Evolutionary conservation across 2,797 vertebrate species (phyloP).

Genomic region (Helicolenus hilgendorfi): DNA sequence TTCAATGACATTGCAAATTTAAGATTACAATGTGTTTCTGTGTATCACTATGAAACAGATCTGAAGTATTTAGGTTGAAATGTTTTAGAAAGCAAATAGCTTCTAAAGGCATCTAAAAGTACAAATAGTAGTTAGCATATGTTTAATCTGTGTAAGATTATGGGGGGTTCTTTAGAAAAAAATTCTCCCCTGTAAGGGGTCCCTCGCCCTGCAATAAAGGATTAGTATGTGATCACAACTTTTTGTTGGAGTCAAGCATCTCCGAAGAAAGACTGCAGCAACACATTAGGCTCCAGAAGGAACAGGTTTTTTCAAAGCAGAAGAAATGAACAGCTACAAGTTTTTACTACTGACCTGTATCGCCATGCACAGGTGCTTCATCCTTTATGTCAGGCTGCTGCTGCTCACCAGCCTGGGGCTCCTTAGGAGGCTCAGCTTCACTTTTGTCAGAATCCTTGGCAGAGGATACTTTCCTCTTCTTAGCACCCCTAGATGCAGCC

Average conservation of each 20-base stretch:
- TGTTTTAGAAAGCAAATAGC: no score
- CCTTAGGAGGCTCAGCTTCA: background rate
- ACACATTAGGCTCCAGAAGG: background rate
- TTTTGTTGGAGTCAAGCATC: background rate
- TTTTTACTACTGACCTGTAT: slow-evolving; percentile 40
- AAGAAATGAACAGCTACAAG: background rate
- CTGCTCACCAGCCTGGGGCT: slow-evolving; percentile 10
- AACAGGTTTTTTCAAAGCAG: background rate
- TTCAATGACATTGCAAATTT: no score
- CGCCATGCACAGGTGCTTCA: background rate
- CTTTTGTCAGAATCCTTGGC: slow-evolving; percentile 24
- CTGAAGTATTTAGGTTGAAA: no score
- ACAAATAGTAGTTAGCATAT: no score
- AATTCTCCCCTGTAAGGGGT: no score
- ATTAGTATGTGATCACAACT: background rate
- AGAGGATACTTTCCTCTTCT: slow-evolving; percentile 72
- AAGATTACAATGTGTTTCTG: no score
- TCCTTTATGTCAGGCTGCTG: slow-evolving; percentile 20
- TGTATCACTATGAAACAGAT: no score
- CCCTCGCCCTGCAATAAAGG: background rate
- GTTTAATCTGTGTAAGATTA: no score
- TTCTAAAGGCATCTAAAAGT: no score
- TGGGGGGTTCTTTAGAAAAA: no score
- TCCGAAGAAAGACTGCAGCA: background rate
- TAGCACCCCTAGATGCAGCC: slow-evolving; percentile 25